Evolutionary conservation across 2,797 vertebrate genomes (phyloP), one percentile per base, ranked within the genome.

Genomic region (Poeciliopsis presidionis): DNA sequence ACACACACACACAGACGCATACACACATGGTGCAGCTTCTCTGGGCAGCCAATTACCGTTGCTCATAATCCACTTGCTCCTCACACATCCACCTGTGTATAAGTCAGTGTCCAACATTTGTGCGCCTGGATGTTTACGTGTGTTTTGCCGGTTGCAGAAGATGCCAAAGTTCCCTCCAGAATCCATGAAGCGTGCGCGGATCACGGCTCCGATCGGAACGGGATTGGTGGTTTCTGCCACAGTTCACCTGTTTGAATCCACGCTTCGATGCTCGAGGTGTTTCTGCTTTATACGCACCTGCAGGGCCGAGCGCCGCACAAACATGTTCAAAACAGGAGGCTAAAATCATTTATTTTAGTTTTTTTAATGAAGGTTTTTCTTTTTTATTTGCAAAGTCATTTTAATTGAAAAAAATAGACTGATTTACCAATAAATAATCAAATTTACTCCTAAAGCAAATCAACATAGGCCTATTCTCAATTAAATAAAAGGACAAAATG

Each of bases 11-110:
- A 80, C 41, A 77, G 84, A 82, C 80, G 57, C 43, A 86, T 41
- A 88, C 76, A 81, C 73, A 79, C 81, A 89, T 39, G 82, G 76
- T 49, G 79, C 82, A 84, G 87, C 88, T 94, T 90, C 88, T 92
- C 92, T 91, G 92, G 90, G 92, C 91, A 92, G 91, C 92, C 92
- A 94, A 95, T 95, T 95, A 94, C 92, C 82, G 90, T 87, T 89
- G 74, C 90, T 90, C 91, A 92, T 94, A 94, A 94, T 94, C 91
- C 93, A 88, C 91, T 91, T 84, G 91, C 92, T 93, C 88, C 88
- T 85, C 84, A 88, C 90, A 86, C 88, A 85, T 87, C 88, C 92
- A 90, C 86, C 88, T 85, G 89, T 89, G 86, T 89, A 82, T 81
- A 73, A 59, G 80, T 45, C 13, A 43, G 57, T 88, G 81, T 72